Evolutionary conservation across 1,140 invertebrate genomes (phyloP), one percentile per base, ranked within the genome.

Genomic region (Scylla paramamosain): DNA sequence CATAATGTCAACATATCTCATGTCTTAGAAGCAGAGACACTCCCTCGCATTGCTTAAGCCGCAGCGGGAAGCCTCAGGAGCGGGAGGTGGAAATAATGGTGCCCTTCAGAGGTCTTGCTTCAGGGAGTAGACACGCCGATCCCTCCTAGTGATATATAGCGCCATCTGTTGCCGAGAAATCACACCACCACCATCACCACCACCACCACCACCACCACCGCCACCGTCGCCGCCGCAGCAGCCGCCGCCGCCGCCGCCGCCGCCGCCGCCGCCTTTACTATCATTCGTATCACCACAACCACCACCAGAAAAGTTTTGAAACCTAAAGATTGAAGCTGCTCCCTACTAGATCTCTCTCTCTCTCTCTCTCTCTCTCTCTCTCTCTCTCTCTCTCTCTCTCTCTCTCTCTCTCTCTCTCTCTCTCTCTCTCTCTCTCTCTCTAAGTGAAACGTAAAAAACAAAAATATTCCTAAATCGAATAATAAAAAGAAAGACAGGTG

Each of bases 371-470:
- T n/a, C 67, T n/a, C 67, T 77, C 67, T 77, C 67, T 77, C 67
- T 77, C 67, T 77, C 67, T 77, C 67, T 77, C 67, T n/a, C 67
- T n/a, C 67, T n/a, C n/a, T 77, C 52, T 59, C 52, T 59, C 52
- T 77, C 67, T 77, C 67, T 77, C 67, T 77, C 67, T 77, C 67
- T 77, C 67, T 77, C 67, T 77, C 67, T 77, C 67, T 77, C 67
- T 77, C 67, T 77, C 67, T 77, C 67, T 77, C 67, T 77, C 20
- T n/a, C 67, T 77, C 20, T 20, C 25, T n/a, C 67, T n/a, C 6
- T 25, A 25, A 67, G 59, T 20, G 10, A 67, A 67, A 67, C 46
- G 4, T 4, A 25, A 67, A 10, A 67, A 25, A 3, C 59, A 67
- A 10, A 25, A 25, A 67, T 8, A 16, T 20, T n/a, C n/a, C 67